Conservation (phyloP, 2,888 invertebrate species). For the Drosophila maculinotata region DNA sequence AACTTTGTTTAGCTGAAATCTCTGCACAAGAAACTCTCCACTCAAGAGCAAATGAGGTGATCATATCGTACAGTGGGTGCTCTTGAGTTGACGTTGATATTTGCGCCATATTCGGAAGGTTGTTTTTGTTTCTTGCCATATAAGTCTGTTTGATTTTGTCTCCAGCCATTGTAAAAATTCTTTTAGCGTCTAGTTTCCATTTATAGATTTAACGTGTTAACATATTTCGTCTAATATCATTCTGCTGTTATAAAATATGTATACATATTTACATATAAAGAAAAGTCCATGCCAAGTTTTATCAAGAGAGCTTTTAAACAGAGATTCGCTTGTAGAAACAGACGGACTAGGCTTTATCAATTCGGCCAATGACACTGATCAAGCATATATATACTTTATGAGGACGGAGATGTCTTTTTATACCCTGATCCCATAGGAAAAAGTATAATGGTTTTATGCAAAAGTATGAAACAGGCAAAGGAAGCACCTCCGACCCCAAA, state of each 20-base stretch:
- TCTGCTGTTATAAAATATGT: not conserved
- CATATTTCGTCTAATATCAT: constrained; percentile 11
- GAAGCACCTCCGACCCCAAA: too few species aligned
- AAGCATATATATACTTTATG: too few species aligned
- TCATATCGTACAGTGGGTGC: constrained; percentile 15
- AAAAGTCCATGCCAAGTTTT: too few species aligned
- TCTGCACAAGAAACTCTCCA: constrained; percentile 10
- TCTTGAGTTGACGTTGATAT: constrained; percentile 31
- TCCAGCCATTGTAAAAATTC: constrained; percentile 34
- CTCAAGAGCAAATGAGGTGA: constrained; percentile 8
- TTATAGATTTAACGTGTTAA: constrained; percentile 29
- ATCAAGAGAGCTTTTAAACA: too few species aligned
- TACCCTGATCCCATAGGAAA: too few species aligned
- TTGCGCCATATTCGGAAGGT: constrained; percentile 38
- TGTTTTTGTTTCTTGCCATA: constrained; percentile 8
- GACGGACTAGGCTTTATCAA: too few species aligned
- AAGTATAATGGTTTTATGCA: too few species aligned
- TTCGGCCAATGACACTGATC: too few species aligned
- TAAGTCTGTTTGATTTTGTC: constrained; percentile 6
- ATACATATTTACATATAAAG: constrained; percentile 3
- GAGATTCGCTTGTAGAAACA: too few species aligned
- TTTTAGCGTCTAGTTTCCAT: constrained; percentile 48
- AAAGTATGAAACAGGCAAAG: too few species aligned
- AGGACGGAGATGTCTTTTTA: too few species aligned
- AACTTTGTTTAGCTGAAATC: constrained; percentile 7